A percentile compares a stretch with the other conserved stretches of the same genome.
phyloP scores from a whole-genome alignment of 2,797 vertebrate species.

The Pipistrellus kuhlii region DNA sequence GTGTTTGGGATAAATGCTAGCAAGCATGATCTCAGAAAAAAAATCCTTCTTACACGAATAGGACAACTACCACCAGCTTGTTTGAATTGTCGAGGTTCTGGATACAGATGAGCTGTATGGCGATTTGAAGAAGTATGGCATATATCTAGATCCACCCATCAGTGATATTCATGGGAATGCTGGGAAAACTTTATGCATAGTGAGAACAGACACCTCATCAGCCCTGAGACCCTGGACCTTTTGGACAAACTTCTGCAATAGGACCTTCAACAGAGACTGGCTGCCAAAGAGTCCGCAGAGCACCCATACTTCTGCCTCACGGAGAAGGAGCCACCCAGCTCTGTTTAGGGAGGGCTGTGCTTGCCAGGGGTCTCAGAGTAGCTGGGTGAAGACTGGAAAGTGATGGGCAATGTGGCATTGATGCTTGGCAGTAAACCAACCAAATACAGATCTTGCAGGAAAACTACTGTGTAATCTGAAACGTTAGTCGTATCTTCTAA shows the following conservation, averaged over 20 bases:
- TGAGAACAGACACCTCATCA: constrained; percentile 98
- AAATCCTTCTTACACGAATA: constrained; percentile 93
- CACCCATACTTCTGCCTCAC: constrained; percentile 97
- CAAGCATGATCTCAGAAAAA: background rate
- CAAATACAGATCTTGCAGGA: constrained; percentile 82
- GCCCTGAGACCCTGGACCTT: constrained; percentile 95
- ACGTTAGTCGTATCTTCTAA: constrained; percentile 80
- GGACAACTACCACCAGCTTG: constrained; percentile 97
- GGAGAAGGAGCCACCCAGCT: constrained; percentile 92
- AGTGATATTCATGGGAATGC: constrained; percentile 96
- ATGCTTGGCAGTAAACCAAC: constrained; percentile 89
- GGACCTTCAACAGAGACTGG: constrained; percentile 98
- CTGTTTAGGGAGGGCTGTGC: constrained; percentile 92
- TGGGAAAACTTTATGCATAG: constrained; percentile 70
- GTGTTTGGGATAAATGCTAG: background rate
- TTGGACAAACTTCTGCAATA: constrained; percentile 98
- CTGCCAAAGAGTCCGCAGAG: constrained; percentile 96
- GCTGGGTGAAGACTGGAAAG: constrained; percentile 92
- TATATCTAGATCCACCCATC: constrained; percentile 96
- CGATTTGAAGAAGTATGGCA: constrained; percentile 97
- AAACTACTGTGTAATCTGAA: constrained; percentile 82
- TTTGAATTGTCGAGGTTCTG: constrained; percentile 97
- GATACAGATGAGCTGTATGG: constrained; percentile 96
- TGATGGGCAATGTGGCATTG: constrained; percentile 88
- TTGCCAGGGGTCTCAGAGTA: constrained; percentile 93